A percentile compares a stretch with the other conserved stretches of the same genome.
Evolutionary conservation across 2,797 vertebrate species (phyloP).

Genomic region (Mastacembelus armatus): DNA sequence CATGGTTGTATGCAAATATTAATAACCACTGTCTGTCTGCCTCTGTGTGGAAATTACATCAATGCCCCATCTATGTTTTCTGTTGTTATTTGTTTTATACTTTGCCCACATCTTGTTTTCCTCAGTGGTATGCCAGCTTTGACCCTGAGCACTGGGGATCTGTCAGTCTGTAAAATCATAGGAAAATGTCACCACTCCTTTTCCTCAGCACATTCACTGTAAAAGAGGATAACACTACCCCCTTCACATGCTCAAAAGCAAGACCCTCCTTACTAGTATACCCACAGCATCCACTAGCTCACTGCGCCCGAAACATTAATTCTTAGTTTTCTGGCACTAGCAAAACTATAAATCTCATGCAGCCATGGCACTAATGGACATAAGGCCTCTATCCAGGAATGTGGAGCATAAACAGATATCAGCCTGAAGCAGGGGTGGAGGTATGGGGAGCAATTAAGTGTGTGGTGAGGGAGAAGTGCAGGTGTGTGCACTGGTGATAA

Average conservation of each 20-base stretch:
- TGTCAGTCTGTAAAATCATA: slow-evolving; percentile 45
- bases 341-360: slow-evolving; percentile 71
- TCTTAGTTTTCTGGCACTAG: slow-evolving; percentile 35
- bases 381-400: slow-evolving; percentile 82
- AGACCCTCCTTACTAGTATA: slow-evolving; percentile 23
- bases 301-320: slow-evolving; percentile 38
- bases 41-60: slow-evolving; percentile 39
- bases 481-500: slow-evolving; percentile 86
- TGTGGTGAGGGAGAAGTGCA: slow-evolving; percentile 84
- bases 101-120: slow-evolving; percentile 37
- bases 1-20: neutral
- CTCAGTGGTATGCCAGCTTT: slow-evolving; percentile 43
- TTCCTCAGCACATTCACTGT: slow-evolving; percentile 23
- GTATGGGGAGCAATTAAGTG: slow-evolving; percentile 86
- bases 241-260: neutral
- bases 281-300: slow-evolving; percentile 22
- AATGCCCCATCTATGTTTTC: slow-evolving; percentile 17
- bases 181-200: slow-evolving; percentile 42
- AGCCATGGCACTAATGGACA: slow-evolving; percentile 77
- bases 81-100: slow-evolving; percentile 52
- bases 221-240: slow-evolving; percentile 17
- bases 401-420: slow-evolving; percentile 86
- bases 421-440: slow-evolving; percentile 60
- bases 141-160: slow-evolving; percentile 48
- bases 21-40: slow-evolving; percentile 36